Evolutionary conservation across 1,140 invertebrate genomes (phyloP).

Genomic region (Diachasma alloeum): DNA sequence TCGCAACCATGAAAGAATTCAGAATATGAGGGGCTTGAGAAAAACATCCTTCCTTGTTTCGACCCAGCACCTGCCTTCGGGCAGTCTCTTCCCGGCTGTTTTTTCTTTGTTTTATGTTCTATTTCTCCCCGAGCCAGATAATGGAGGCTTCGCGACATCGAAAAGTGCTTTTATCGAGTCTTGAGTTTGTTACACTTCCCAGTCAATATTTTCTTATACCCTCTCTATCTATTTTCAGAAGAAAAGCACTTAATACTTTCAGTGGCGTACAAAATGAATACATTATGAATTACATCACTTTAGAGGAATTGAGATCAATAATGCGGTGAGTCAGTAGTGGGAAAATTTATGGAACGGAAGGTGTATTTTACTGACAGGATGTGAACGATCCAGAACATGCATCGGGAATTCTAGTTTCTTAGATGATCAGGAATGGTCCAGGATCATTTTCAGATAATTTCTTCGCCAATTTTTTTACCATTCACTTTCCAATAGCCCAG

Average conservation of each 20-base stretch:
- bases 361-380: no score
- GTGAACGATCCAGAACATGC: no score
- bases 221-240: not conserved
- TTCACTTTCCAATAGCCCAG: not conserved
- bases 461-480: not conserved
- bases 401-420: no score
- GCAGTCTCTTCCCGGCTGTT: not conserved
- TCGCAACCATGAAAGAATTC: no score
- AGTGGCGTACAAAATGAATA: not conserved
- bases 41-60: not conserved
- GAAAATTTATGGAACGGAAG: no score
- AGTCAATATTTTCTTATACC: slow-evolving; percentile 9
- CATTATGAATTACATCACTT: not conserved
- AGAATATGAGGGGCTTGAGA: not conserved
- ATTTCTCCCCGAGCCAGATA: not conserved
- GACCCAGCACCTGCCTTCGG: not conserved
- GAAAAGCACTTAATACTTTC: not conserved
- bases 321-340: not conserved
- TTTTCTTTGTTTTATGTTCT: not conserved
- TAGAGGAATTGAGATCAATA: not conserved
- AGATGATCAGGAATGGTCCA: no score
- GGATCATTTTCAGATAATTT: no score
- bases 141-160: not conserved
- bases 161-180: slow-evolving; percentile 12
- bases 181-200: slow-evolving; percentile 7